Evolutionary conservation across 1,140 invertebrate genomes (phyloP).

Genomic region (Polypedilum vanderplanki): DNA sequence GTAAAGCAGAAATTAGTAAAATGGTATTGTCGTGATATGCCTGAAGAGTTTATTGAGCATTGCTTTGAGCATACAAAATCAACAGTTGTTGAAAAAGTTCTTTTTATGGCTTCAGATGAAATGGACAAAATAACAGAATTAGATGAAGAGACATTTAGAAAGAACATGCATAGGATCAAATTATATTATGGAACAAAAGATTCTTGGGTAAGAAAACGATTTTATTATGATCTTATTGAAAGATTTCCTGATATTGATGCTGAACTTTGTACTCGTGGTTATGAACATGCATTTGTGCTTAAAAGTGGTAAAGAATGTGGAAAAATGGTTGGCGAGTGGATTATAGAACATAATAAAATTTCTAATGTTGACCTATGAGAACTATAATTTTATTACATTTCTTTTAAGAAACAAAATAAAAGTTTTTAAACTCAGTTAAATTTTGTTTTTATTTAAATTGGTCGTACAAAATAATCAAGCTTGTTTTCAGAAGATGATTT

Average conservation of each 20-base stretch:
- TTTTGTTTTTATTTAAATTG: no score
- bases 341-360: slow-evolving; percentile 38
- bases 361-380: no score
- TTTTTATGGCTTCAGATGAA: slow-evolving; percentile 56
- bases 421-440: no score
- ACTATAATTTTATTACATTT: no score
- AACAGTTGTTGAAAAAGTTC: slow-evolving; percentile 47
- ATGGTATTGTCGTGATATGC: slow-evolving; percentile 41
- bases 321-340: slow-evolving; percentile 50
- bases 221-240: slow-evolving; percentile 54
- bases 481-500: no score
- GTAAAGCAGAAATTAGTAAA: not conserved
- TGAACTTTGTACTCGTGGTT: slow-evolving; percentile 55
- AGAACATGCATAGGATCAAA: slow-evolving; percentile 54
- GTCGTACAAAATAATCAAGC: no score
- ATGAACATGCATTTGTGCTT: slow-evolving; percentile 71
- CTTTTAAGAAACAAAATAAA: no score
- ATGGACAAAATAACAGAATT: slow-evolving; percentile 53
- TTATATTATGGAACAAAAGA: slow-evolving; percentile 71
- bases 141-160: slow-evolving; percentile 45
- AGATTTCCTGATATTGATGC: slow-evolving; percentile 56
- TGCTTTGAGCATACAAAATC: slow-evolving; percentile 48
- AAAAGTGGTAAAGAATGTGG: slow-evolving; percentile 55
- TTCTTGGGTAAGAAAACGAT: slow-evolving; percentile 64
- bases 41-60: slow-evolving; percentile 44